Evolutionary conservation across 2,797 vertebrate genomes (phyloP), one percentile per base, ranked within the genome.

Genomic region (Myioborus miniatus): DNA sequence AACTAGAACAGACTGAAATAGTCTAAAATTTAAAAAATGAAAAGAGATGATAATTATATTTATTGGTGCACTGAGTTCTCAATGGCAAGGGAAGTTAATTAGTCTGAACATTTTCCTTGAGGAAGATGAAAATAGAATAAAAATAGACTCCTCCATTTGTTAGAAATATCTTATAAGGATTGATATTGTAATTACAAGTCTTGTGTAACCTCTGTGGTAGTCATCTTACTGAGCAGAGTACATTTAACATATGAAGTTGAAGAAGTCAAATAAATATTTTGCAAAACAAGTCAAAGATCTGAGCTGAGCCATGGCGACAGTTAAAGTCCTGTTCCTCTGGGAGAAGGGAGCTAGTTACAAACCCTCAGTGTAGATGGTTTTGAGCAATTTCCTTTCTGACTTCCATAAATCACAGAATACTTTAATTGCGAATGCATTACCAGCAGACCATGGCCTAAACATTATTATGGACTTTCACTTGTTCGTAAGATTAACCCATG

Each of bases 361-460:
- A 78, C 41, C 59, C 68, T 58, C 74, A 69, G 27, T 2, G 0
- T 76, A 65, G 49, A 70, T 34, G n/a, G 26, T 92, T 97, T 82
- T 87, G 52, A 93, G 59, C 69, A 56, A 89, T 83, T 95, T 96
- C 58, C 79, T 67, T 95, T 95, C 62, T 72, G 83, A 93, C 86
- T 93, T 92, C 74, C 93, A 95, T 95, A 97, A 97, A 97, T 90
- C 95, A 91, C 9, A 3, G 4, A 39, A 59, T 63, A 77, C 63
- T 94, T 97, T 96, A 94, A 95, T 95, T 97, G 89, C 6, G 0
- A 95, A 91, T 80, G 62, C 72, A 88, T 93, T 92, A 75, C 59
- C 71, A 91, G 69, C 77, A 90, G 95, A 89, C 67, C n/a, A 5
- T 88, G 88, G 87, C 68, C 87, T 89, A 93, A 84, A 81, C 26